A percentile compares a stretch with the other conserved stretches of the same genome.
Evolutionary conservation across 2,113 vertebrate genomes (phyloP).

Genomic region (Takifugu flavidus): DNA sequence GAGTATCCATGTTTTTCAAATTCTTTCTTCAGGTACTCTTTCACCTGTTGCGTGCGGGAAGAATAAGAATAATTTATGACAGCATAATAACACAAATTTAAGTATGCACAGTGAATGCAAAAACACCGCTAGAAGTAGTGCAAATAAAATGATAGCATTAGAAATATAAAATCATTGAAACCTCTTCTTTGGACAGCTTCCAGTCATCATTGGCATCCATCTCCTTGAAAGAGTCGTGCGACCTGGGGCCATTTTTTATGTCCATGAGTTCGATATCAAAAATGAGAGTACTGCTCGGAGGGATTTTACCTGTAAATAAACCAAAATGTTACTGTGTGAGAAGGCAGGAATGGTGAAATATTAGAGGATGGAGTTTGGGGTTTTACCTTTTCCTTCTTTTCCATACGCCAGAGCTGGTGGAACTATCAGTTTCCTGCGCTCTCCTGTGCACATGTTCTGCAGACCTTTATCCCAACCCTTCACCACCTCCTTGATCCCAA

Average conservation of each 20-base stretch:
- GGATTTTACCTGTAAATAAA: constrained; percentile 84
- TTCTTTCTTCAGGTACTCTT: constrained; percentile 89
- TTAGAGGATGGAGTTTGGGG: neutral
- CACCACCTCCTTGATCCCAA: constrained; percentile 87
- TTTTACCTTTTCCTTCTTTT: constrained; percentile 93
- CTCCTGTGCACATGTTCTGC: constrained; percentile 89
- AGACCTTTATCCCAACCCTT: constrained; percentile 94
- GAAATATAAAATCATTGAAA: neutral
- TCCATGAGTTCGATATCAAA: constrained; percentile 94
- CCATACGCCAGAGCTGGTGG: constrained; percentile 90
- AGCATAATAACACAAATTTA: neutral
- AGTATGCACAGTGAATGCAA: too few relatives aligned
- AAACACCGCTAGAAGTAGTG: too few relatives aligned
- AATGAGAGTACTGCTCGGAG: constrained; percentile 86
- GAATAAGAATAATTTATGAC: neutral
- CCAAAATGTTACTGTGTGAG: neutral
- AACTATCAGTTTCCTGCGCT: constrained; percentile 86
- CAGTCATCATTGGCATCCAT: constrained; percentile 98
- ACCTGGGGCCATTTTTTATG: constrained; percentile 92
- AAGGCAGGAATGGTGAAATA: too few relatives aligned
- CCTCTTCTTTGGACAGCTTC: constrained; percentile 92
- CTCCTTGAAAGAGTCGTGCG: constrained; percentile 92
- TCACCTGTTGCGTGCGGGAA: constrained; percentile 76
- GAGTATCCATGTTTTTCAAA: constrained; percentile 91
- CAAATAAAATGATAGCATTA: neutral